Evolutionary conservation across 2,113 vertebrate genomes (phyloP).

Genomic region (Aptenodytes forsteri): DNA sequence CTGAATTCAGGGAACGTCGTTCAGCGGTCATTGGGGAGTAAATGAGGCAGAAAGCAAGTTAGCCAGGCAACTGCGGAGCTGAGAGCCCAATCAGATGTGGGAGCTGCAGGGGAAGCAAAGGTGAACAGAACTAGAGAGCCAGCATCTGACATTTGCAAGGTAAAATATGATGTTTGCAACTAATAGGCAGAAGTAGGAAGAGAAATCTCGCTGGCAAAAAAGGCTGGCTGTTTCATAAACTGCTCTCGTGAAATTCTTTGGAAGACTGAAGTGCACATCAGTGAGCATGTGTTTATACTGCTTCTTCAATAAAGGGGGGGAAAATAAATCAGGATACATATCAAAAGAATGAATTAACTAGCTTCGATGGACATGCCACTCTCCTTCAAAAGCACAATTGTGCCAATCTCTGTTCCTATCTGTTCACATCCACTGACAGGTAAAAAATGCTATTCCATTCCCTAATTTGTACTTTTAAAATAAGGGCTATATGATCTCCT

Average conservation of each 20-base stretch:
- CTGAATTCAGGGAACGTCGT: background rate
- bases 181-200: background rate
- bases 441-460: background rate
- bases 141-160: background rate
- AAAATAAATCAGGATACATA: background rate
- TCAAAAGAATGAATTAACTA: background rate
- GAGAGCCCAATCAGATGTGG: background rate
- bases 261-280: background rate
- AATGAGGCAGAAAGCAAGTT: slow-evolving; percentile 52
- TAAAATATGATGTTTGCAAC: background rate
- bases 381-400: background rate
- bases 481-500: background rate
- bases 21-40: background rate
- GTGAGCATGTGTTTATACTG: background rate
- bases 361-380: background rate
- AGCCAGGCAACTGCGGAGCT: background rate
- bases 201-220: background rate
- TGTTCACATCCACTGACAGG: background rate
- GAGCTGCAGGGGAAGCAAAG: slow-evolving; percentile 19
- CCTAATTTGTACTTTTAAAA: background rate
- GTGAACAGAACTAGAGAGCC: background rate
- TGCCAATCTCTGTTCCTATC: background rate
- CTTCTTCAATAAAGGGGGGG: background rate
- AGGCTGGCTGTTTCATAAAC: background rate
- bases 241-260: background rate